Evolutionary conservation across 2,888 invertebrate genomes (phyloP).

Genomic region (Drosophila maculinotata): DNA sequence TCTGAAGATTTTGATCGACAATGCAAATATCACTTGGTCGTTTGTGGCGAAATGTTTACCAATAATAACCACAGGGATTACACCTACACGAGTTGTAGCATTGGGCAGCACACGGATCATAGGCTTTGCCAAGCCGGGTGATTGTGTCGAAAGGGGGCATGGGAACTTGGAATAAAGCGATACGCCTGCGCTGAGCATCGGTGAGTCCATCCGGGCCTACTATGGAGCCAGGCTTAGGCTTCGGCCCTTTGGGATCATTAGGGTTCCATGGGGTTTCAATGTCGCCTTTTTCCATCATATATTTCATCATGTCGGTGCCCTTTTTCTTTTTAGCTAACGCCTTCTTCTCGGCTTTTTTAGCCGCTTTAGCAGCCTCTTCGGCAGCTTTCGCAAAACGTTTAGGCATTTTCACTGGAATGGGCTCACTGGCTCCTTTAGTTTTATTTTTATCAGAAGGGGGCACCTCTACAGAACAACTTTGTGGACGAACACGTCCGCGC

Average conservation of each 20-base stretch:
- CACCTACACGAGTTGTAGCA: slow-evolving; percentile 6
- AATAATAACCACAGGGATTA: slow-evolving; percentile 4
- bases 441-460: slow-evolving; percentile 3
- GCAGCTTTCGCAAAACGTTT: slow-evolving; percentile 4
- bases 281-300: not conserved
- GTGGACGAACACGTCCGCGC: slow-evolving; percentile 10
- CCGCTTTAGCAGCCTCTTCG: not conserved
- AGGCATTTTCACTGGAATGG: slow-evolving; percentile 4
- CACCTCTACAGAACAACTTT: no score
- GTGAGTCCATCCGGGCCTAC: slow-evolving; percentile 49
- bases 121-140: slow-evolving; percentile 60
- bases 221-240: no score
- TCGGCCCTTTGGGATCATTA: no score
- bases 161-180: slow-evolving; percentile 42
- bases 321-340: not conserved
- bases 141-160: slow-evolving; percentile 56
- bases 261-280: no score
- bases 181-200: slow-evolving; percentile 36
- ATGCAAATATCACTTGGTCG: no score
- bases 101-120: slow-evolving; percentile 33
- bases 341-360: not conserved
- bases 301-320: not conserved
- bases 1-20: no score
- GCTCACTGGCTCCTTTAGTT: not conserved
- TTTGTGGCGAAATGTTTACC: slow-evolving; percentile 1